phyloP scores from a whole-genome alignment of 2,888 invertebrate species.

The Polydrusus cervinus region DNA sequence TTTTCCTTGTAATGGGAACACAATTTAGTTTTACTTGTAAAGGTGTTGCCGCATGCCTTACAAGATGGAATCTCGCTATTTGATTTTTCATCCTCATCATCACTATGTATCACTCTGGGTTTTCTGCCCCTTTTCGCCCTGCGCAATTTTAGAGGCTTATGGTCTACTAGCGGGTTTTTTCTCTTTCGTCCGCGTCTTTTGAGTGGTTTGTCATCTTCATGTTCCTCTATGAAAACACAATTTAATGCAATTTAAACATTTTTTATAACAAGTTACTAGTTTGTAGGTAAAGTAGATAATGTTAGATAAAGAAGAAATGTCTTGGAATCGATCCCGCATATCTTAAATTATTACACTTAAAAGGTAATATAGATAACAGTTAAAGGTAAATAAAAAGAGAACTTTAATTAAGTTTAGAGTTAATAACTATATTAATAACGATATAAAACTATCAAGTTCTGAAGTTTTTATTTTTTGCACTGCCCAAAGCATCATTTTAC shows the following conservation, averaged over 20 bases:
- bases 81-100: slow-evolving; percentile 40
- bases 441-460: too few relatives aligned
- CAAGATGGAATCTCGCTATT: slow-evolving; percentile 51
- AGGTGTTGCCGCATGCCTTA: slow-evolving; percentile 49
- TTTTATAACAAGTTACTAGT: background rate
- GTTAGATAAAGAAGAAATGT: too few relatives aligned
- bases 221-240: slow-evolving; percentile 13
- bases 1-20: slow-evolving; percentile 56
- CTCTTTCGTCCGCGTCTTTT: slow-evolving; percentile 36
- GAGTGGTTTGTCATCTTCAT: slow-evolving; percentile 28
- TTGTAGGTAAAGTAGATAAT: too few relatives aligned
- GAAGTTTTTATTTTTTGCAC: too few relatives aligned
- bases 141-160: slow-evolving; percentile 24
- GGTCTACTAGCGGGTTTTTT: slow-evolving; percentile 27
- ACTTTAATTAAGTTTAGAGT: too few relatives aligned
- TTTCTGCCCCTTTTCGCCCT: slow-evolving; percentile 33
- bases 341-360: too few relatives aligned
- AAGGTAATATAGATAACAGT: too few relatives aligned
- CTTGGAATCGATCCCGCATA: too few relatives aligned
- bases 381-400: too few relatives aligned
- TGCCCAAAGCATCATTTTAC: too few relatives aligned
- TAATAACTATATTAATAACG: too few relatives aligned
- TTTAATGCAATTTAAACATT: background rate
- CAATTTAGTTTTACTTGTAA: slow-evolving; percentile 55
- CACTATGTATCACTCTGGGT: slow-evolving; percentile 30